Conservation (phyloP, 1,140 invertebrate genomes). For the Nylanderia fulva region DNA sequence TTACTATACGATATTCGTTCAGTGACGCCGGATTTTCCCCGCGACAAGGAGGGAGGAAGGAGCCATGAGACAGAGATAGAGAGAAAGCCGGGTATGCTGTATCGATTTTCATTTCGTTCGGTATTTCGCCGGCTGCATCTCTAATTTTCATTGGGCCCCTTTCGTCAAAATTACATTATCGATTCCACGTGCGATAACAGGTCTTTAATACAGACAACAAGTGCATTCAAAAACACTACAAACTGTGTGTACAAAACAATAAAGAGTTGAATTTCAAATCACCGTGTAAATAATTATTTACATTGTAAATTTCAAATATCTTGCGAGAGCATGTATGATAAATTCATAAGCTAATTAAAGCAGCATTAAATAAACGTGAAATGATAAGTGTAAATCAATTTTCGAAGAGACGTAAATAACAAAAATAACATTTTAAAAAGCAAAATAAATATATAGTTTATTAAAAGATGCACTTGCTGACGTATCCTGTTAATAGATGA, state of each 20-base stretch:
- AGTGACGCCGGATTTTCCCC: conserved; percentile 37
- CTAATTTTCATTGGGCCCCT: conserved; percentile 62
- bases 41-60: conserved; percentile 25
- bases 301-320: conserved; percentile 8
- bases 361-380: neutral
- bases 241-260: neutral
- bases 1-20: conserved; percentile 39
- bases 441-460: too few species aligned
- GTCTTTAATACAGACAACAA: conserved; percentile 49
- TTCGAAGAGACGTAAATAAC: neutral
- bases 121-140: conserved; percentile 64
- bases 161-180: conserved; percentile 69
- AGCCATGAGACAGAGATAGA: conserved; percentile 16
- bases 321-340: neutral
- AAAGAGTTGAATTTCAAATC: conserved; percentile 50
- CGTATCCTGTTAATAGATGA: neutral
- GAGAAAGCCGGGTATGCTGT: conserved; percentile 43
- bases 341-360: conserved; percentile 27
- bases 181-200: conserved; percentile 58
- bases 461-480: neutral
- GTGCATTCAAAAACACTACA: conserved; percentile 37
- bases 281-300: conserved; percentile 45
- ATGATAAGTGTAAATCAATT: neutral
- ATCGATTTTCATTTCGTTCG: conserved; percentile 74
- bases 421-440: too few species aligned